These are phyloP conservation scores for Nemapogon koenigi DNA, from an alignment of 2,888 invertebrate genomes.

Conservation along the genomic window DNA sequence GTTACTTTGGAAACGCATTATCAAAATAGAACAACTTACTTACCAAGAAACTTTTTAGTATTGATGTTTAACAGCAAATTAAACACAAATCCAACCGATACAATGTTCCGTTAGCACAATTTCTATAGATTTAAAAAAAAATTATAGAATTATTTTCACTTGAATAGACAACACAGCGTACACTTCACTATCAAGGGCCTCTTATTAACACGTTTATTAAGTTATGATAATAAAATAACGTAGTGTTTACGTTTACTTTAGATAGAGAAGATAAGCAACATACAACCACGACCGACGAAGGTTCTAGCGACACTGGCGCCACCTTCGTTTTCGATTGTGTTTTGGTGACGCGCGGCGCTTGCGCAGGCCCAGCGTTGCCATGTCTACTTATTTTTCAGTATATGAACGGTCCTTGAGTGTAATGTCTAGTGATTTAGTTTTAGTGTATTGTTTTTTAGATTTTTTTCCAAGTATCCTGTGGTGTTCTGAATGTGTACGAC, in stretches of 20 bases:
- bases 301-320: slow-evolving; percentile 37
- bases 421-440: no score
- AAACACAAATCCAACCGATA: slow-evolving; percentile 33
- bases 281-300: slow-evolving; percentile 21
- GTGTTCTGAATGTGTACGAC: no score
- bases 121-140: slow-evolving; percentile 42
- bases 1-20: no score
- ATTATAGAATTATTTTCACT: slow-evolving; percentile 22
- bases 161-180: slow-evolving; percentile 27
- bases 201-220: slow-evolving; percentile 6
- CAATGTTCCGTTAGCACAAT: slow-evolving; percentile 43
- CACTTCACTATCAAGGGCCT: slow-evolving; percentile 34
- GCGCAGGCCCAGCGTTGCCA: slow-evolving; percentile 20
- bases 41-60: no score
- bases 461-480: no score
- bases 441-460: no score
- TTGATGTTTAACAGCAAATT: no score
- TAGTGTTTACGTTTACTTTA: slow-evolving; percentile 22
- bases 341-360: no score
- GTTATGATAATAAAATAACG: slow-evolving; percentile 5
- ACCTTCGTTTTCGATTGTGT: no score
- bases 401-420: slow-evolving; percentile 8
- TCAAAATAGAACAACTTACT: no score
- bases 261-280: slow-evolving; percentile 3
- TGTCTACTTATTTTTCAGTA: slow-evolving; percentile 28